These are phyloP conservation scores for Eumeta japonica DNA, from an alignment of 1,140 invertebrate species.

Conservation along the genomic window DNA sequence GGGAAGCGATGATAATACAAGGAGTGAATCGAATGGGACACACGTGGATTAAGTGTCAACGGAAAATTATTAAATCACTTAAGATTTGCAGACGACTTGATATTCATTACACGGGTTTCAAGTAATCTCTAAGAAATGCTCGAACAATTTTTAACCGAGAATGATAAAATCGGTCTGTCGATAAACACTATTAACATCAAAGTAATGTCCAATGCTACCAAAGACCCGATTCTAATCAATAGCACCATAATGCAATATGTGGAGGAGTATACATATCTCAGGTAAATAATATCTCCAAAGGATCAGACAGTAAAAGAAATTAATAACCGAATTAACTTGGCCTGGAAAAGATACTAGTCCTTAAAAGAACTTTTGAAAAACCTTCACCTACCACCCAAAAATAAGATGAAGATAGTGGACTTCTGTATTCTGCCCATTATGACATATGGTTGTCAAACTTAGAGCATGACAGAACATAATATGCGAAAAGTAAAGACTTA, in stretches of 20 bases:
- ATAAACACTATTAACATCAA: too few species aligned
- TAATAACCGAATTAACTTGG: slow-evolving; percentile 11
- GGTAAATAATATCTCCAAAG: slow-evolving; percentile 12
- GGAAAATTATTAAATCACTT: slow-evolving; percentile 9
- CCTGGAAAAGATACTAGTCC: slow-evolving; percentile 12
- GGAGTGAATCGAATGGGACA: slow-evolving; percentile 10
- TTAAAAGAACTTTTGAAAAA: slow-evolving; percentile 14
- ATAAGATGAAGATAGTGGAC: slow-evolving; percentile 12
- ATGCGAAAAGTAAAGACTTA: too few species aligned
- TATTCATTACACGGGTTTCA: too few species aligned
- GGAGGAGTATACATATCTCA: slow-evolving; percentile 14
- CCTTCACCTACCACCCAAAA: slow-evolving; percentile 5
- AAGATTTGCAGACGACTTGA: slow-evolving; percentile 13
- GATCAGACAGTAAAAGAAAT: slow-evolving; percentile 15
- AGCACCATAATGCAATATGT: slow-evolving; percentile 15
- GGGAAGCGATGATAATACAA: slow-evolving; percentile 12
- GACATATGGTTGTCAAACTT: too few species aligned
- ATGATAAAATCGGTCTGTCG: too few species aligned
- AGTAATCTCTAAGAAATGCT: too few species aligned
- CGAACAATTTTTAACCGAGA: too few species aligned
- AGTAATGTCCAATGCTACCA: too few species aligned
- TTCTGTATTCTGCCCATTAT: too few species aligned
- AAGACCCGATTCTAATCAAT: slow-evolving; percentile 8
- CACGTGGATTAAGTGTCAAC: slow-evolving; percentile 14
- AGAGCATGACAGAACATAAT: too few species aligned